Percentiles rank a stretch among this genome's conserved stretches.
These are phyloP conservation scores for Paralinhomoeus sp. DNA, from an alignment of 2,888 invertebrate species.

Conservation along the genomic window DNA sequence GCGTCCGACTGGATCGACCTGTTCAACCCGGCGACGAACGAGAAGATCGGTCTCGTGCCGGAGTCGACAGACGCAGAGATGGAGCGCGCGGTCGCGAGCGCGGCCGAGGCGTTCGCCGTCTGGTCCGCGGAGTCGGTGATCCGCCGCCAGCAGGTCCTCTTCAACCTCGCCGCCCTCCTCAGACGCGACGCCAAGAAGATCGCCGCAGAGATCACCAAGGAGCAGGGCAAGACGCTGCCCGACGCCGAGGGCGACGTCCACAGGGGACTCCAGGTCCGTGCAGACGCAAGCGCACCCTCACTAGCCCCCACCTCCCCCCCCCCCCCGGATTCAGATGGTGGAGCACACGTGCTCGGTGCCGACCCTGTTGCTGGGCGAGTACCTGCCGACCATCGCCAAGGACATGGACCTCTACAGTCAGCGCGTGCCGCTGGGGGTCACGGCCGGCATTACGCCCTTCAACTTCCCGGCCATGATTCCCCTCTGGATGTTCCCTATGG, in stretches of 20 bases:
- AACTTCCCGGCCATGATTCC: conserved; percentile 99
- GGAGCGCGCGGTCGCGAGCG: conserved; percentile 60
- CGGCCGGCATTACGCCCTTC: conserved; percentile 86
- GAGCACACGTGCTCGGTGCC: conserved; percentile 89
- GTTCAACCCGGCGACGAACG: conserved; percentile 31
- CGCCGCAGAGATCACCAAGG: conserved; percentile 69
- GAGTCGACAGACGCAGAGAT: conserved; percentile 67
- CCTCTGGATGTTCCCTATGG: conserved; percentile 43
- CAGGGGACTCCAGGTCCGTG: conserved; percentile 54
- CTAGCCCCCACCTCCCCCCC: too few relatives aligned
- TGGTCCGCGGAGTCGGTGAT: conserved; percentile 81
- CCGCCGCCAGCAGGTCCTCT: conserved; percentile 74
- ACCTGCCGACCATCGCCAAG: conserved; percentile 49
- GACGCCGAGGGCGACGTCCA: conserved; percentile 97
- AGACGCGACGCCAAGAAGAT: conserved; percentile 64
- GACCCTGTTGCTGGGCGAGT: conserved; percentile 71
- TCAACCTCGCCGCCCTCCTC: conserved; percentile 58
- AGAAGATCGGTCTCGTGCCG: conserved; percentile 51
- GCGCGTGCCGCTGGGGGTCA: conserved; percentile 71
- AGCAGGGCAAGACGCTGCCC: conserved; percentile 85
- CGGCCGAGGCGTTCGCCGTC: conserved; percentile 50
- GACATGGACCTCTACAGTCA: conserved; percentile 67
- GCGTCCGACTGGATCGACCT: too few relatives aligned
- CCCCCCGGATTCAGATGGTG: too few relatives aligned
- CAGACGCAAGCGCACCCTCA: background rate